Base-by-base conservation (phyloP, 2,113 vertebrate species). In the Nansenia antarctica region DNA sequence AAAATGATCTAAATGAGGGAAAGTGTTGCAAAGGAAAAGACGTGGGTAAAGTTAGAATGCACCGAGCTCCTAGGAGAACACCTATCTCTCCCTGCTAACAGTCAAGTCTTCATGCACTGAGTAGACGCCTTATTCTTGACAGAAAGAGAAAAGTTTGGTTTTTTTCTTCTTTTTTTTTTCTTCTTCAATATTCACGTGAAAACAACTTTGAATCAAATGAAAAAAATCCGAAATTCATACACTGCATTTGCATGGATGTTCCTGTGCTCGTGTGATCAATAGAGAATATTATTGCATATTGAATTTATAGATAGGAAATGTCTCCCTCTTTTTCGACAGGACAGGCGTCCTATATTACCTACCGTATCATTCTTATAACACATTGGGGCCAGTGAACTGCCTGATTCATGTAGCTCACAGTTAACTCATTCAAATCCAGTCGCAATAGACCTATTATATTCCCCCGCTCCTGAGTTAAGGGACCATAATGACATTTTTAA, bases 1-100 rank as follows among this genome's bases (percentile, higher is more conserved):
- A 88, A 90, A 89, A 85, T 88, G 86, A 90, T 88, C 89, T 88
- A 88, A 89, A 88, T 85, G 82, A 84, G 76, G 66, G 85, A 77
- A 81, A 86, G 80, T 82, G 86, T 74, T 31, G 73, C 60, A 61
- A 30, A 70, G 60, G 64, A 62, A 73, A 42, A 76, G 80, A 79
- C 76, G 76, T 70, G 57, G 75, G 77, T 83, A 89, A 87, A 91
- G 87, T 90, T 87, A 76, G 71, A 83, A 76, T 71, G n/a, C n/a
- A n/a, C n/a, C 79, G 77, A 72, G 65, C 74, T 86, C 80, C 32
- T 70, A 79, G 72, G 80, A 84, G 73, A 78, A 78, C 84, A 85
- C 82, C 72, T 77, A 65, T 73, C 82, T 81, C 82, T 76, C n/a
- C n/a, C n/a, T 85, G 81, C 78, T 80, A 69, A 75, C 60, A 47